Evolutionary conservation across 2,113 vertebrate genomes (phyloP).

Genomic region (Pampusana beccarii): DNA sequence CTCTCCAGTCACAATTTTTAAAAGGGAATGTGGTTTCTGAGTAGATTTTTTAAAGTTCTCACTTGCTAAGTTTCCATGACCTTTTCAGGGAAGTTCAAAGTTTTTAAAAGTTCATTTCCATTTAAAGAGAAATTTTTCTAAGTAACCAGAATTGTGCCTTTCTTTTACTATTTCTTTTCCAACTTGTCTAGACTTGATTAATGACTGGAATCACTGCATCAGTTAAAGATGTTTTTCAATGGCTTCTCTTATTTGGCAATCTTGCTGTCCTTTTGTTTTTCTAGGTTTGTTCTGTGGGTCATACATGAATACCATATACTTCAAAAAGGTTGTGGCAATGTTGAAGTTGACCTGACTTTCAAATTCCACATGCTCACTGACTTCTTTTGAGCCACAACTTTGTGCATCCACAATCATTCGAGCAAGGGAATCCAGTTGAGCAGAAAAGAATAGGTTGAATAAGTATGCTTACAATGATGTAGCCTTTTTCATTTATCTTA

Average conservation of each 20-base stretch:
- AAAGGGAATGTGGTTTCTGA: background rate
- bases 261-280: background rate
- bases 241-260: background rate
- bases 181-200: background rate
- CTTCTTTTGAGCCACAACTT: slow-evolving; percentile 25
- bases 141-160: background rate
- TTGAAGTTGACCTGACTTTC: background rate
- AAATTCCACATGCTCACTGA: background rate
- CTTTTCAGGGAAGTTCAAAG: background rate
- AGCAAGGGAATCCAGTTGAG: background rate
- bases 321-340: background rate
- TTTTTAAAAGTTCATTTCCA: background rate
- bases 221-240: slow-evolving; percentile 15
- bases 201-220: background rate
- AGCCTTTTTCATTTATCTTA: background rate
- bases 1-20: background rate
- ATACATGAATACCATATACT: background rate
- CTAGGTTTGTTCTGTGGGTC: background rate
- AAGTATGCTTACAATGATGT: background rate
- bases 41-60: background rate
- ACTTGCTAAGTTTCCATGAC: background rate
- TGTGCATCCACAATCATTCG: background rate
- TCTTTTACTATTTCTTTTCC: slow-evolving; percentile 11
- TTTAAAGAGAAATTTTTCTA: background rate
- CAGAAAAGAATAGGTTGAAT: background rate